Evolutionary conservation across 2,888 invertebrate species (phyloP).

Genomic region (Phaonia tiefii): DNA sequence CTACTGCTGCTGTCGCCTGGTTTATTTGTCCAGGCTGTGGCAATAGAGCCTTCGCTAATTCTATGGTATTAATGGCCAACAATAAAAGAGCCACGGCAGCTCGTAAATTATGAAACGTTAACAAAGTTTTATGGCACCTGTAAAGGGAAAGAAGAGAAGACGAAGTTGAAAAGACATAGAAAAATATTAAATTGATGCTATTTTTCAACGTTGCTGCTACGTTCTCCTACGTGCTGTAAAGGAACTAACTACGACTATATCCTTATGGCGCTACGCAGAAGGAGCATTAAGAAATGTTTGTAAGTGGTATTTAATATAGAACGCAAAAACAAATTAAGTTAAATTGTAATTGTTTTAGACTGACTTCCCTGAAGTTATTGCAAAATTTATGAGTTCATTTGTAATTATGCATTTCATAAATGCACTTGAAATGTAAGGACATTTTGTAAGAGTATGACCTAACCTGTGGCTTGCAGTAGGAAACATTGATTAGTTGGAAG

Average conservation of each 20-base stretch:
- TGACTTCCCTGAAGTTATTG: constrained; percentile 23
- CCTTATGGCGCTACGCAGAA: too few relatives aligned
- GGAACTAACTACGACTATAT: background rate
- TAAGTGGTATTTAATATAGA: too few relatives aligned
- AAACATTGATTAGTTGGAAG: too few relatives aligned
- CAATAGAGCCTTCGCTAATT: constrained; percentile 76
- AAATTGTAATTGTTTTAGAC: constrained; percentile 19
- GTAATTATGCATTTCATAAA: background rate
- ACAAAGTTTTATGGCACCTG: constrained; percentile 77
- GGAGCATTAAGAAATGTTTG: too few relatives aligned
- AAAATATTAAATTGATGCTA: constrained; percentile 31
- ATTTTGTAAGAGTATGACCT: background rate
- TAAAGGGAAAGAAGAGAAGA: constrained; percentile 22
- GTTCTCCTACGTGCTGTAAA: background rate
- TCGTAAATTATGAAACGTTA: constrained; percentile 79
- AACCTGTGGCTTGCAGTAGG: background rate
- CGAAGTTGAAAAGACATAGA: constrained; percentile 20
- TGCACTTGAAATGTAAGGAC: background rate
- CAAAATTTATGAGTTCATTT: background rate
- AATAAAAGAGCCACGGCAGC: constrained; percentile 76
- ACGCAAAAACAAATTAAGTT: constrained; percentile 25
- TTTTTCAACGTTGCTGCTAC: constrained; percentile 19
- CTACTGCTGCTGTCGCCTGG: constrained; percentile 23
- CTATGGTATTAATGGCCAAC: constrained; percentile 77
- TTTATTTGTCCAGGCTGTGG: constrained; percentile 68